Conservation (phyloP, 1,140 invertebrate species). For the Elymnias hypermnestra region DNA sequence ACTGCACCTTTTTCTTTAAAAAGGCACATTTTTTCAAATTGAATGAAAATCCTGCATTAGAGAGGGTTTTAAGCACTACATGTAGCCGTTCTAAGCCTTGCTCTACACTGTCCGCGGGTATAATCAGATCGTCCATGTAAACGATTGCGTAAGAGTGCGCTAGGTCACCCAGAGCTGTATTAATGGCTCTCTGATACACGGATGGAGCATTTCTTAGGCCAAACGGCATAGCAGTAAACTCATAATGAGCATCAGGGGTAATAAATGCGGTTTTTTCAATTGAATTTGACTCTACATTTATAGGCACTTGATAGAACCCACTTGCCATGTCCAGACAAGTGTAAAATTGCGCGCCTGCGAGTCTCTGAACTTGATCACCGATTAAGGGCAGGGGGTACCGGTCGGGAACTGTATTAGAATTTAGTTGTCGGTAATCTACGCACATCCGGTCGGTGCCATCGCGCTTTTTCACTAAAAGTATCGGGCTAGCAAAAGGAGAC, state of each 20-base stretch:
- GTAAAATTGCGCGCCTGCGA: slow-evolving; percentile 13
- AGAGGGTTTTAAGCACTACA: slow-evolving; percentile 19
- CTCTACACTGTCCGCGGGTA: slow-evolving; percentile 3
- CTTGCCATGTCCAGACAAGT: slow-evolving; percentile 19
- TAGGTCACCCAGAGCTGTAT: slow-evolving; percentile 2
- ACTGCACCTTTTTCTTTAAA: slow-evolving; percentile 30
- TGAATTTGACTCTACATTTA: slow-evolving; percentile 4
- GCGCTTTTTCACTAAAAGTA: slow-evolving; percentile 17
- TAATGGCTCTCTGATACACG: slow-evolving; percentile 22
- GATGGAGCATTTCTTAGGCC: slow-evolving; percentile 16
- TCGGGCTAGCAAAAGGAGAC: slow-evolving; percentile 10
- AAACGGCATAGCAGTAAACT: slow-evolving; percentile 17
- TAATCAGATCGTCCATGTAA: slow-evolving; percentile 16
- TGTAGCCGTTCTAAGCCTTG: slow-evolving; percentile 19
- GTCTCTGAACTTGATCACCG: slow-evolving; percentile 16
- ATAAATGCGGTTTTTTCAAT: slow-evolving; percentile 14
- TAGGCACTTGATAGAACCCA: slow-evolving; percentile 22
- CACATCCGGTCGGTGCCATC: slow-evolving; percentile 18
- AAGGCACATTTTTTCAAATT: slow-evolving; percentile 30
- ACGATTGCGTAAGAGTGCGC: slow-evolving; percentile 5
- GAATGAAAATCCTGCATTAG: slow-evolving; percentile 28
- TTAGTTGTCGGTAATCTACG: slow-evolving; percentile 11
- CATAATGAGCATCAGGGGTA: slow-evolving; percentile 15
- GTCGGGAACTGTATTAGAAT: slow-evolving; percentile 10
- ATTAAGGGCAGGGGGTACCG: slow-evolving; percentile 16